A percentile compares a stretch with the other conserved stretches of the same genome.
Evolutionary conservation across 2,888 invertebrate genomes (phyloP).

Genomic region (Cryptophagus acutangulus): DNA sequence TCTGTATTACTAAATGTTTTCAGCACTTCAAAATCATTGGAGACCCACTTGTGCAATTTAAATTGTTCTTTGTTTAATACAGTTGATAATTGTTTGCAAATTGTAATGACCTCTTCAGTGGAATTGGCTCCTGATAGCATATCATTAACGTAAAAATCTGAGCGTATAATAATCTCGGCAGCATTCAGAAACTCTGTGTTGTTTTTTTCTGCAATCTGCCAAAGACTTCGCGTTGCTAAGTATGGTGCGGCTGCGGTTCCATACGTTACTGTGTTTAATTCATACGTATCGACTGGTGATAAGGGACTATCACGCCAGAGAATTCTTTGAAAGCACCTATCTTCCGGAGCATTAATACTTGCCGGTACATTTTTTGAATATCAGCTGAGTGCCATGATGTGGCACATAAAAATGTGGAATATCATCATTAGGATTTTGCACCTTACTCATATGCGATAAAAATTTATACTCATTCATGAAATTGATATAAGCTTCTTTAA

Average conservation of each 20-base stretch:
- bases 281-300: slow-evolving; percentile 12
- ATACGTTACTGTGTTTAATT: slow-evolving; percentile 25
- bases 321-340: slow-evolving; percentile 14
- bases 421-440: too few species aligned
- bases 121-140: neutral
- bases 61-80: neutral
- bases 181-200: neutral
- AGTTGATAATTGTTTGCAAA: neutral
- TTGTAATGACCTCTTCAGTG: neutral
- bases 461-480: too few species aligned
- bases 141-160: slow-evolving; percentile 7
- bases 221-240: slow-evolving; percentile 21
- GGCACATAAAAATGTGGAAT: too few species aligned
- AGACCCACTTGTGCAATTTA: neutral
- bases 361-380: slow-evolving; percentile 17
- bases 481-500: too few species aligned
- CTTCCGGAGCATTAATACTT: slow-evolving; percentile 9
- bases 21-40: neutral
- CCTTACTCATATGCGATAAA: too few species aligned
- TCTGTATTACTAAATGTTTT: neutral
- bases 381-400: too few species aligned
- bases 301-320: slow-evolving; percentile 12
- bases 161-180: neutral
- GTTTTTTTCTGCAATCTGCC: slow-evolving; percentile 13
- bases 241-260: slow-evolving; percentile 24